Evolutionary conservation across 2,113 vertebrate species (phyloP), one percentile per base, ranked within the genome.

Genomic region (Vulpes lagopus): DNA sequence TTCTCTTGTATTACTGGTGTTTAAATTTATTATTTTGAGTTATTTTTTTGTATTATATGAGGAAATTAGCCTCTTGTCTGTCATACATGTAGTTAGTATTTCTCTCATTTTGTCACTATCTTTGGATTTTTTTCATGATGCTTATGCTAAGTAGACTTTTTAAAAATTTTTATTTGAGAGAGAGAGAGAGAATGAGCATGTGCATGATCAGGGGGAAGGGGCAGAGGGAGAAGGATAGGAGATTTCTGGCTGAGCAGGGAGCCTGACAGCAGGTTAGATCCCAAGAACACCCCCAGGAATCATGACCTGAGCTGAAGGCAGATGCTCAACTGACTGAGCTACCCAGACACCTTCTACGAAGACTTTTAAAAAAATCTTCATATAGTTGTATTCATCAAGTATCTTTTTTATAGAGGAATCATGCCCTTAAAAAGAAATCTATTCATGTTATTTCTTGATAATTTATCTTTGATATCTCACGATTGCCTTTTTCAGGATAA

Each of bases 71-170:
- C 43, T 15, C 16, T 96, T 85, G 22, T 79, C 53, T 81, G 53
- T 90, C 62, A 64, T 59, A 20, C 53, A 5, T 90, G 59, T 81
- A 2, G n/a, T 67, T 96, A 86, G 65, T 93, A 67, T 43, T 74
- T 94, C 94, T 97, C 88, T 97, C 32, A 93, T 17, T 55, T 89
- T 95, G 74, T 94, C 59, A 55, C 38, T 8, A 35, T 92, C 62
- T 96, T 96, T 97, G 96, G 73, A 94, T 94, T 96, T 95, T 97
- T 60, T 85, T 94, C 64, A 92, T 90, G 38, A 89, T 81, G 16
- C 76, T 95, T 80, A 8, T 78, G 35, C 12, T 62, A 96, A 85
- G 17, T 90, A 86, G 59, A 38, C 59, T 78, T 67, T 25, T 60
- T 9, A n/a, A 49, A 59, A 27, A 65, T 92, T 93, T 94, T 43